These are phyloP conservation scores for Danionella dracula DNA, from an alignment of 2,797 vertebrate genomes.

Conservation along the genomic window DNA sequence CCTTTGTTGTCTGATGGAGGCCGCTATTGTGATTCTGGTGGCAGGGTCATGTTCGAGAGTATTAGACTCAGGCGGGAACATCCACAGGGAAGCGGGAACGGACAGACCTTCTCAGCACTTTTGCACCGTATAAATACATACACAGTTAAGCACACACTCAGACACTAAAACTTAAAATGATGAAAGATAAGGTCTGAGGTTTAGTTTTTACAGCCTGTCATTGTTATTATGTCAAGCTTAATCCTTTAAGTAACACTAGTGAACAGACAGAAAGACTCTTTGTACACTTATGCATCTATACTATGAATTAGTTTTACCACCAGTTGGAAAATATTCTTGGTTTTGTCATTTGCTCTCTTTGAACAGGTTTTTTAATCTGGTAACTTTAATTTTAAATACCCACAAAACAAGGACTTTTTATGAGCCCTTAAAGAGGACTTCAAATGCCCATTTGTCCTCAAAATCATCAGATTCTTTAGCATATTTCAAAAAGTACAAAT, in stretches of 20 bases:
- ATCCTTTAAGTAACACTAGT: slow-evolving; percentile 36
- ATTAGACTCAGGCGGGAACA: slow-evolving; percentile 46
- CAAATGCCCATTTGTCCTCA: too few relatives aligned
- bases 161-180: not conserved
- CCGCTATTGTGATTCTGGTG: slow-evolving; percentile 63
- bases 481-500: too few relatives aligned
- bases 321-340: not conserved
- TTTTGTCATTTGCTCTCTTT: not conserved
- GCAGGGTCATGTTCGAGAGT: slow-evolving; percentile 42
- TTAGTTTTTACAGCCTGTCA: not conserved
- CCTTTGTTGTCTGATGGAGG: slow-evolving; percentile 62
- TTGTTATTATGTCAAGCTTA: slow-evolving; percentile 17
- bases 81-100: slow-evolving; percentile 70
- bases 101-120: slow-evolving; percentile 74
- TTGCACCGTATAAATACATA: slow-evolving; percentile 56
- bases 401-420: too few relatives aligned
- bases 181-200: not conserved
- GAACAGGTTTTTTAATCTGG: too few relatives aligned
- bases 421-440: too few relatives aligned
- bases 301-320: not conserved
- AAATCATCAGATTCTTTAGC: too few relatives aligned
- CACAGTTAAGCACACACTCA: not conserved
- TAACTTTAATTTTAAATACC: too few relatives aligned
- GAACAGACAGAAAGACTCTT: not conserved
- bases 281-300: slow-evolving; percentile 9